Evolutionary conservation across 2,113 vertebrate genomes (phyloP), one percentile per base, ranked within the genome.

Genomic region (Semicossyphus pulcher): DNA sequence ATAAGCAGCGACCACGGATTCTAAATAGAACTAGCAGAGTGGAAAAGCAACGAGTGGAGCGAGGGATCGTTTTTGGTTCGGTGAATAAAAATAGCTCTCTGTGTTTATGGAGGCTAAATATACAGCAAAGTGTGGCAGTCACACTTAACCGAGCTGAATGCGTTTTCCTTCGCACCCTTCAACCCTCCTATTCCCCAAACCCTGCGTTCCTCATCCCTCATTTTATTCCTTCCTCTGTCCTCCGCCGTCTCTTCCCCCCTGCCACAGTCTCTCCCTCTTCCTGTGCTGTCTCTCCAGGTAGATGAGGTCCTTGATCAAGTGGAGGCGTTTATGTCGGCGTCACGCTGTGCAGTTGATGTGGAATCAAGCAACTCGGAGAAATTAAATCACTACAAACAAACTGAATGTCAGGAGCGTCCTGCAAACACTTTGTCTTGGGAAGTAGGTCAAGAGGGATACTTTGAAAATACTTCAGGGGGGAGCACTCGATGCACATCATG

Each of bases 291-390:
- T 77, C 72, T 68, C 34, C 77, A 70, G 72, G 81, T 83, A 67
- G 75, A 87, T 32, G 12, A 71, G 58, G 62, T 56, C 72, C 70
- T 81, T 89, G 83, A 89, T 90, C 79, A 81, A 85, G 77, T 48
- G 25, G 58, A 76, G 66, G 49, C 71, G 53, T 76, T 86, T 62
- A 66, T 71, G 81, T 89, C 80, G 75, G 66, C 56, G 53, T 80
- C 88, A 73, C 47, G 54, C 75, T 77, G 74, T 25, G 61, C 34
- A 57, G 76, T 47, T 75, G 80, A 88, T 59, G 48, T 54, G 59
- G 28, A 80, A 73, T 72, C 63, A 59, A 69, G 69, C 44, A 16
- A 41, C 67, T 73, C 25, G 0, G 21, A 69, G 42, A 68, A 77
- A 76, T 76, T 28, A 47, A 74, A 62, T 72, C 39, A 83, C 51